phyloP scores from a whole-genome alignment of 1,140 invertebrate genomes.

The Gerris buenoi region DNA sequence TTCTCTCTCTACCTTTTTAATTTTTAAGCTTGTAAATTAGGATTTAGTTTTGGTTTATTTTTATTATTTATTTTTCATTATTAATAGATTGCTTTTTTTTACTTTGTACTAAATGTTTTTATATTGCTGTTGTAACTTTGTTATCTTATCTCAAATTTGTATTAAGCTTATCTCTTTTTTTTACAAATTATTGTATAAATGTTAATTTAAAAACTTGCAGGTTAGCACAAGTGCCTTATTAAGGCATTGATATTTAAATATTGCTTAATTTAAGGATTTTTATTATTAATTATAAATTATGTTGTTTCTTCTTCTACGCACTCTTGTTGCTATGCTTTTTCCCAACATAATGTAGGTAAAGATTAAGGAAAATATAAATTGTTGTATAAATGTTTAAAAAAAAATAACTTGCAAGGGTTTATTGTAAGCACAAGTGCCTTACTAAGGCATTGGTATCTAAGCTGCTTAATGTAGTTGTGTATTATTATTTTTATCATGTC shows the following conservation, averaged over 20 bases:
- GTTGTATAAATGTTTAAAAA: background rate
- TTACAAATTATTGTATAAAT: background rate
- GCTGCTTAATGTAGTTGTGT: constrained; percentile 1
- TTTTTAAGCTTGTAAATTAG: background rate
- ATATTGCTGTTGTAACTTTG: constrained; percentile 2
- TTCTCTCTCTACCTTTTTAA: background rate
- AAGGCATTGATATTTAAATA: background rate
- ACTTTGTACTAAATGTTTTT: background rate
- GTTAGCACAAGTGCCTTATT: background rate
- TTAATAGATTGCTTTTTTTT: background rate
- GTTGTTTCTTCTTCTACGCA: background rate
- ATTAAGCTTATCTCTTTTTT: background rate
- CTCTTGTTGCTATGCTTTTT: background rate
- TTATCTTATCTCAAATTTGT: background rate
- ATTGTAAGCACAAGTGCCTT: constrained; percentile 5
- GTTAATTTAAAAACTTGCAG: background rate
- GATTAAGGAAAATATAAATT: background rate
- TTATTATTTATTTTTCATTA: background rate
- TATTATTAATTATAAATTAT: background rate
- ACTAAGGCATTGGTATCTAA: constrained; percentile 3
- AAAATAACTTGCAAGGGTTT: background rate
- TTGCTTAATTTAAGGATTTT: background rate
- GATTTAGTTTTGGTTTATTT: background rate
- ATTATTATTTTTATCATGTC: background rate
- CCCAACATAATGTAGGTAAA: background rate